Conservation (phyloP, 1,140 invertebrate genomes). For the Drosophila micromelanica region DNA sequence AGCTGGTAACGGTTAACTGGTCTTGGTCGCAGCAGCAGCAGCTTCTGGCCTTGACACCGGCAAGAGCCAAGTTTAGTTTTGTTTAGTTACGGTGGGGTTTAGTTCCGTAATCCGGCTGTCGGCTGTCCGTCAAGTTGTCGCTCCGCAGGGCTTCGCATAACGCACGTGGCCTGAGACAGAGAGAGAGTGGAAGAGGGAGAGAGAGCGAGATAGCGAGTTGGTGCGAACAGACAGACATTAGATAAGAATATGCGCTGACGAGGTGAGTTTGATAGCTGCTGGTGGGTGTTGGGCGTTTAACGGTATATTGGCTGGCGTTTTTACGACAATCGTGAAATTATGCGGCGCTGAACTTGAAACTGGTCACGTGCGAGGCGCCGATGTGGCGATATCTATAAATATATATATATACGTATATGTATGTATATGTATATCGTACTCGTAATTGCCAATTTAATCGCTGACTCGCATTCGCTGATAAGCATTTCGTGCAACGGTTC, state of each 20-base stretch:
- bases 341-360: constrained; percentile 65
- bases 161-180: constrained; percentile 9
- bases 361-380: constrained; percentile 70
- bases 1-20: too few species aligned
- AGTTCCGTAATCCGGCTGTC: constrained; percentile 28
- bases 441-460: constrained; percentile 75
- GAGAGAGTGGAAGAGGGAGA: background rate
- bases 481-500: constrained; percentile 49
- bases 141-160: constrained; percentile 12
- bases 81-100: constrained; percentile 22
- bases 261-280: constrained; percentile 5
- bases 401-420: background rate
- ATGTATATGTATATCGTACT: constrained; percentile 11
- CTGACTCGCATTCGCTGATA: constrained; percentile 62
- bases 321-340: constrained; percentile 43
- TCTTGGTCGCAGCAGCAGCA: background rate
- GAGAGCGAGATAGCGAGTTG: background rate
- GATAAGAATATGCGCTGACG: constrained; percentile 5
- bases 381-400: constrained; percentile 61
- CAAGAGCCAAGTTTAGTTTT: constrained; percentile 12
- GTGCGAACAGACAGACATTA: constrained; percentile 1
- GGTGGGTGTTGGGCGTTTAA: constrained; percentile 10
- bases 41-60: constrained; percentile 36
- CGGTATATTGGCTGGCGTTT: constrained; percentile 15
- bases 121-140: constrained; percentile 17